Percentiles rank a stretch among this genome's conserved stretches.
phyloP scores from a whole-genome alignment of 2,888 invertebrate species.

The Nephrotoma flavescens region DNA sequence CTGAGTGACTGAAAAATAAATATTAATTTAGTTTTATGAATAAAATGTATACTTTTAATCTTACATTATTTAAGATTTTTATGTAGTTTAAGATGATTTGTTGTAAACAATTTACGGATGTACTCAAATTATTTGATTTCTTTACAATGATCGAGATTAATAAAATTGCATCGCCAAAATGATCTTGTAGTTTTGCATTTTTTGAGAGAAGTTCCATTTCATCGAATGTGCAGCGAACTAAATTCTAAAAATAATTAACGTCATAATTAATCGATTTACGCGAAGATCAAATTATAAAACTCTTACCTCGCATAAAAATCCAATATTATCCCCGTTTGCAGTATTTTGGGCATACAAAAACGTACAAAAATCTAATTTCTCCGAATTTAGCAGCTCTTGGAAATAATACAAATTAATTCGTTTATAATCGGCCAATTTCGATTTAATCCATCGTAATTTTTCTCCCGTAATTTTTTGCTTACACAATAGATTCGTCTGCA shows the following conservation, averaged over 20 bases:
- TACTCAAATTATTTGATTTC: neutral
- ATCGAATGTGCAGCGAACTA: constrained; percentile 22
- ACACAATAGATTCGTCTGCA: constrained; percentile 17
- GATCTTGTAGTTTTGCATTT: neutral
- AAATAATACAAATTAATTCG: constrained; percentile 23
- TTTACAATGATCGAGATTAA: neutral
- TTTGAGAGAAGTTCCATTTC: constrained; percentile 17
- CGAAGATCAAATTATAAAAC: neutral
- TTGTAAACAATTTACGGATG: neutral
- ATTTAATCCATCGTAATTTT: constrained; percentile 23
- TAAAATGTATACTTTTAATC: neutral
- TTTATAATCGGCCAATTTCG: constrained; percentile 18
- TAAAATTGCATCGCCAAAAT: neutral
- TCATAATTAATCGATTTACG: neutral
- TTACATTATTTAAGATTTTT: neutral
- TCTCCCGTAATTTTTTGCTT: constrained; percentile 20
- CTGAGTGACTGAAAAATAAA: neutral
- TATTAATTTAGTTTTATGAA: neutral
- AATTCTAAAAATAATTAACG: constrained; percentile 15
- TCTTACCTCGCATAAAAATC: constrained; percentile 10
- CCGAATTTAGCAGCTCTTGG: constrained; percentile 16
- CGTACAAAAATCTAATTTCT: neutral
- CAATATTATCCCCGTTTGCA: neutral
- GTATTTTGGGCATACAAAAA: neutral
- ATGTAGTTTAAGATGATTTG: neutral